A percentile compares a stretch with the other conserved stretches of the same genome.
Conservation (phyloP, 2,797 vertebrate species). For the Vireo griseus region DNA sequence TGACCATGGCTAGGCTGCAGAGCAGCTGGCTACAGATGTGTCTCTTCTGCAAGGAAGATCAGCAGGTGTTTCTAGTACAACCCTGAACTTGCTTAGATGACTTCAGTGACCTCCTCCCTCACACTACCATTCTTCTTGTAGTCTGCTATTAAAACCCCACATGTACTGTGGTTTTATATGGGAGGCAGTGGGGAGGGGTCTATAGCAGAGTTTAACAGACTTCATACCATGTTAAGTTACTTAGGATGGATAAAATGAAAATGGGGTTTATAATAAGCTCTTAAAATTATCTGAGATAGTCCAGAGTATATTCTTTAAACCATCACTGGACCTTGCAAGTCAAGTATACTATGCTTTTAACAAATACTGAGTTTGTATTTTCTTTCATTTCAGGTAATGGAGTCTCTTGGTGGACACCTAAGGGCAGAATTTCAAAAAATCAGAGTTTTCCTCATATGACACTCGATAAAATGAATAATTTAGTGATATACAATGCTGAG, state of each 20-base stretch:
- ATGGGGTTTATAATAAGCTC: neutral
- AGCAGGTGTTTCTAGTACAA: neutral
- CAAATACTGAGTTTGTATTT: neutral
- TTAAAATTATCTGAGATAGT: neutral
- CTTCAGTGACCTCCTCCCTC: neutral
- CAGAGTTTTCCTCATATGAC: neutral
- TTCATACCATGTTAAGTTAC: neutral
- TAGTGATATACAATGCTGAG: slow-evolving; percentile 60
- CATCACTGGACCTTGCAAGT: neutral
- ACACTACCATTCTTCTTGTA: neutral
- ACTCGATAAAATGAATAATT: slow-evolving; percentile 24
- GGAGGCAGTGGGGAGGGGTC: rapidly evolving
- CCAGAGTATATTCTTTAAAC: neutral
- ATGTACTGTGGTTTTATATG: neutral
- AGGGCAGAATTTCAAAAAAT: slow-evolving; percentile 65
- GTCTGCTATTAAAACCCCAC: neutral
- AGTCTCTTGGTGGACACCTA: slow-evolving; percentile 75
- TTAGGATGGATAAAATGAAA: neutral
- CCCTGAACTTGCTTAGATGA: neutral
- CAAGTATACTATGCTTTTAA: neutral
- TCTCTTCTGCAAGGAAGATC: neutral
- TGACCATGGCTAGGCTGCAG: neutral
- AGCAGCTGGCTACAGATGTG: rapidly evolving
- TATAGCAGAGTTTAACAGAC: neutral
- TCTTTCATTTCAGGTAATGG: slow-evolving; percentile 19